Percentiles rank a stretch among this genome's conserved stretches.
Conservation (phyloP, 2,113 vertebrate species). For the Suncus etruscus region DNA sequence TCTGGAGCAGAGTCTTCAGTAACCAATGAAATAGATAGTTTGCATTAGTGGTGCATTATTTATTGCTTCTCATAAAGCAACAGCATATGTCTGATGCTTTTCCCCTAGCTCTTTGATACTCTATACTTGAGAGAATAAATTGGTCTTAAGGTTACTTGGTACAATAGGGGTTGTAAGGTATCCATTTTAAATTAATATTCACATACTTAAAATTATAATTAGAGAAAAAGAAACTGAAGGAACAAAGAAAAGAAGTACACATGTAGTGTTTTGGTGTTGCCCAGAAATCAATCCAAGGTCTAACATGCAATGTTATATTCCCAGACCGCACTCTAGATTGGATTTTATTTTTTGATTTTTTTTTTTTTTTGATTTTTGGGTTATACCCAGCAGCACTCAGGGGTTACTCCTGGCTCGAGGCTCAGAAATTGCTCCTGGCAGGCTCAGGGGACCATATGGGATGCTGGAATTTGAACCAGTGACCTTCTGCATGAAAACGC, state of each 20-base stretch:
- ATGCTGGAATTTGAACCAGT: too few species aligned
- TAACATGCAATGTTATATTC: too few species aligned
- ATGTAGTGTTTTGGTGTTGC: too few species aligned
- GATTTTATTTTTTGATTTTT: too few species aligned
- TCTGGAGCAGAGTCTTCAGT: slow-evolving; percentile 70
- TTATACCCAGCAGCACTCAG: too few species aligned
- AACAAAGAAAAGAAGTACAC: slow-evolving; percentile 34
- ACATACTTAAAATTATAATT: background rate
- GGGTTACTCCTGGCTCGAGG: too few species aligned
- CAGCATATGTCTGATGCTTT: slow-evolving; percentile 75
- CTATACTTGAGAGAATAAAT: background rate
- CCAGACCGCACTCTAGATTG: too few species aligned
- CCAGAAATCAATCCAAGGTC: too few species aligned
- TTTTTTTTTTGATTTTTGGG: too few species aligned
- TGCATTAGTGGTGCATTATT: slow-evolving; percentile 84
- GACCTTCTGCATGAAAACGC: too few species aligned
- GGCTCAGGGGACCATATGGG: too few species aligned
- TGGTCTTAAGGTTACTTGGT: slow-evolving; percentile 59
- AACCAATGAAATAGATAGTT: slow-evolving; percentile 83
- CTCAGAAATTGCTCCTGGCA: too few species aligned
- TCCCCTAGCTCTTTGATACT: slow-evolving; percentile 62
- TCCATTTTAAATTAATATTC: slow-evolving; percentile 37
- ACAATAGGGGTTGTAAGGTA: slow-evolving; percentile 3
- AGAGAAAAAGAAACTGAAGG: slow-evolving; percentile 13
- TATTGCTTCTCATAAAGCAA: slow-evolving; percentile 81